phyloP scores from a whole-genome alignment of 30 jellyfish, hydroid and myxozoan species.

The Catostylus mosaicus region DNA sequence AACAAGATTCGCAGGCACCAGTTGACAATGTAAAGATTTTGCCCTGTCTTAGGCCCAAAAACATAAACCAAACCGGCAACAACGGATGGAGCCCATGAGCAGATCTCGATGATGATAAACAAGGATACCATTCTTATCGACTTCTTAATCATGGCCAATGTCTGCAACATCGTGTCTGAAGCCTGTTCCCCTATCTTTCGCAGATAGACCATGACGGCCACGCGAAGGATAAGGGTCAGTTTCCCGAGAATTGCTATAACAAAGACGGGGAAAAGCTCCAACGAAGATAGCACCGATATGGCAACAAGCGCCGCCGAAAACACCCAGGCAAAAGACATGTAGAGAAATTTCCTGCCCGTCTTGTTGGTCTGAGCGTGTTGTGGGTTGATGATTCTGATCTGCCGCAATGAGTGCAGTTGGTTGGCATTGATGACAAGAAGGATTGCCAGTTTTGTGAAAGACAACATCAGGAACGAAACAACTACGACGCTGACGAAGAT shows the following conservation, averaged over 20 bases:
- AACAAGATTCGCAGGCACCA: slow-evolving; percentile 12
- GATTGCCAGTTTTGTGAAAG: background rate
- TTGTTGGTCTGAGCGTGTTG: background rate
- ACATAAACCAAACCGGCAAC: background rate
- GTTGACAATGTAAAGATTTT: background rate
- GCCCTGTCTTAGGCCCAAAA: background rate
- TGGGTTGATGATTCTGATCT: background rate
- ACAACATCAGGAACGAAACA: slow-evolving; percentile 9
- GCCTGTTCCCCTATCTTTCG: background rate
- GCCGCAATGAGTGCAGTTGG: slow-evolving; percentile 5
- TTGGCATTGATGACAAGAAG: slow-evolving; percentile 8
- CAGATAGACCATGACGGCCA: background rate
- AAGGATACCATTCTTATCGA: background rate
- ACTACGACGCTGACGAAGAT: background rate
- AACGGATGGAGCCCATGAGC: slow-evolving; percentile 20
- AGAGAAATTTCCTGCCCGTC: background rate
- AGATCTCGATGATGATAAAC: slow-evolving; percentile 4
- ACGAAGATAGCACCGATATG: background rate
- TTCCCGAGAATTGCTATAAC: slow-evolving; percentile 2
- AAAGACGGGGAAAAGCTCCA: background rate
- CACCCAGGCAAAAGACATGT: background rate
- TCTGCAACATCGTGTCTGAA: background rate
- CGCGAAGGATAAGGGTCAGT: background rate
- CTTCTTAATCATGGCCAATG: background rate
- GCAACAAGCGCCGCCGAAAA: background rate